Conservation (phyloP, 2,888 invertebrate genomes). For the Lucinisca nassula region DNA sequence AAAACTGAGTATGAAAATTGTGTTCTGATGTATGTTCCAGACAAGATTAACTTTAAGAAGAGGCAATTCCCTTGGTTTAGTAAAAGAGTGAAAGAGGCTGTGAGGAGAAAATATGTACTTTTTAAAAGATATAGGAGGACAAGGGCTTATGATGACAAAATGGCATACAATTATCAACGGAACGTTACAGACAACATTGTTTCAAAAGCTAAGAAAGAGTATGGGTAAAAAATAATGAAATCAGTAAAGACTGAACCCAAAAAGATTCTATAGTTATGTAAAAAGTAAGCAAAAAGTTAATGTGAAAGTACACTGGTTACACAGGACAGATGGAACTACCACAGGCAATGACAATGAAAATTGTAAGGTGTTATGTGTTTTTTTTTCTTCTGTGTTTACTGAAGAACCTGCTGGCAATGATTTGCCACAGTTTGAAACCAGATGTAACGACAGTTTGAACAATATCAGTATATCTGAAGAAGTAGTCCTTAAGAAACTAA, state of each 20-base stretch:
- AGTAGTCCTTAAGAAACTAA: neutral
- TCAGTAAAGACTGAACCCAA: neutral
- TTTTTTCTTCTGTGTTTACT: neutral
- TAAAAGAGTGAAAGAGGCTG: neutral
- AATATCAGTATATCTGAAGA: neutral
- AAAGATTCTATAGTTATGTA: neutral
- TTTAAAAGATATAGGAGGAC: neutral
- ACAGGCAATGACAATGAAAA: neutral
- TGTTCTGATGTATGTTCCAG: neutral
- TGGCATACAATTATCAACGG: neutral
- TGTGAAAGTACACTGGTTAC: neutral
- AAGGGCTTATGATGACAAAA: neutral
- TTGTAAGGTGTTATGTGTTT: neutral
- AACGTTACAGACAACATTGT: neutral
- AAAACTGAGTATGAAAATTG: neutral
- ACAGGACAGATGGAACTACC: neutral
- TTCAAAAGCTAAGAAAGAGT: neutral
- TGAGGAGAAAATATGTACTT: neutral
- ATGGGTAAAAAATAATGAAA: neutral
- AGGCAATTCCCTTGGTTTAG: neutral
- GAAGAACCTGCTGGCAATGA: neutral
- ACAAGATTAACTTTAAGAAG: neutral
- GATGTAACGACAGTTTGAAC: neutral
- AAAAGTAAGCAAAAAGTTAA: neutral
- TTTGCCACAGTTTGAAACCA: neutral